Base-by-base conservation (phyloP, 2,113 vertebrate species). In the Elaphurus davidianus region DNA sequence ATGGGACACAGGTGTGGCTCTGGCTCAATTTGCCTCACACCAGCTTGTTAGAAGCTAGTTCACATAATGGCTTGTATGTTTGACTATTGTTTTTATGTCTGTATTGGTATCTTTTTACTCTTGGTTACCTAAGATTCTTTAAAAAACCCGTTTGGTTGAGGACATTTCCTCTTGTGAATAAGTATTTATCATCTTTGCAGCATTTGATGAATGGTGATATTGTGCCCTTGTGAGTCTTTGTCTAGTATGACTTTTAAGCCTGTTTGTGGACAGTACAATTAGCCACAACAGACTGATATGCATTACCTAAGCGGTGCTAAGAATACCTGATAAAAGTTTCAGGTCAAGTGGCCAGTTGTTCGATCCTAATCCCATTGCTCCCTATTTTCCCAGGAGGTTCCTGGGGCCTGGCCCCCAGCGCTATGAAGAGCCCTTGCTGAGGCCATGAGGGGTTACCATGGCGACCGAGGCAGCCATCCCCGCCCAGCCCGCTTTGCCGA, bases 371-470 rank as follows among this genome's bases (percentile, higher is more conserved):
- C 43, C 78, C n/a, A 86, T 67, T 91, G 94, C 94, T 97, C 47
- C 91, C 94, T 97, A 0, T 96, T 93, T 96, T 82, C 89, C 82
- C 88, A 98, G 98, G 98, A 98, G 97, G 96, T 97, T 98, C 97
- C 98, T 98, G 97, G 98, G 97, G 98, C 97, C 98, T 97, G 98
- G 98, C 98, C 98, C 98, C 99, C 98, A 98, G 97, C 99, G 98
- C 98, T 99, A 99, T 98, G 99, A 99, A 99, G 99, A 99, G 98
- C 99, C 96, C 97, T 99, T 99, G 98, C 99, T 99, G 98, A 99
- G 98, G 99, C 99, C 97, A 99, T 99, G 99, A 99, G 99, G 99
- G 99, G 99, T 98, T 99, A 99, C 99, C 99, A 99, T 99, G 99
- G 99, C 99, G 99, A 99, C 99, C 99, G 98, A 89, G 97, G 99